These are phyloP conservation scores for Drosophila busckii DNA, from an alignment of 1,140 invertebrate genomes.

Conservation along the genomic window DNA sequence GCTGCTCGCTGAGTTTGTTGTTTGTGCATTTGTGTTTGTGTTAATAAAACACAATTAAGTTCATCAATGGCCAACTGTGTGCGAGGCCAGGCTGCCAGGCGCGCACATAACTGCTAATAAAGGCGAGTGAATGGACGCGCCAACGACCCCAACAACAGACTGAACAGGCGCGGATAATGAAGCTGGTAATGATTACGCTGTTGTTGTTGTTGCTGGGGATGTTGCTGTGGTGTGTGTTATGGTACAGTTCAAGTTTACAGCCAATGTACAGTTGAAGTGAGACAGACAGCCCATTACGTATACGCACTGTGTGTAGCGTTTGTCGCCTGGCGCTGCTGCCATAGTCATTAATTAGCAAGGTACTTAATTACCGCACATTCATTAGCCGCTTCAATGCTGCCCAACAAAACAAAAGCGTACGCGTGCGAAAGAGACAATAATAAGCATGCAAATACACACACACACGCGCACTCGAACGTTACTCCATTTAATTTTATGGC, in stretches of 20 bases:
- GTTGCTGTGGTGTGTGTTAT: slow-evolving; percentile 5
- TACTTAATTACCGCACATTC: slow-evolving; percentile 79
- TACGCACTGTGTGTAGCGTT: slow-evolving; percentile 57
- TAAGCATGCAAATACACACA: slow-evolving; percentile 13
- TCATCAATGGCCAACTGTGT: slow-evolving; percentile 61
- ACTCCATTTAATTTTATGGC: slow-evolving; percentile 48
- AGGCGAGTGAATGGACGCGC: slow-evolving; percentile 62
- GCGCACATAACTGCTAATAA: slow-evolving; percentile 74
- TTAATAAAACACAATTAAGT: slow-evolving; percentile 79
- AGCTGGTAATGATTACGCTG: slow-evolving; percentile 56
- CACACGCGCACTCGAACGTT: slow-evolving; percentile 2
- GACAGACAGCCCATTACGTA: slow-evolving; percentile 42
- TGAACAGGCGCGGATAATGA: slow-evolving; percentile 41
- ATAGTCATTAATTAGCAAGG: slow-evolving; percentile 79
- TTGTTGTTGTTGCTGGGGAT: slow-evolving; percentile 6
- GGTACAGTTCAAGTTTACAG: slow-evolving; percentile 48
- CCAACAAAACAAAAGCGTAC: slow-evolving; percentile 10
- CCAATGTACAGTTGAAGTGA: slow-evolving; percentile 15
- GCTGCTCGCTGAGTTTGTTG: slow-evolving; percentile 29
- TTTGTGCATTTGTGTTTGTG: slow-evolving; percentile 76
- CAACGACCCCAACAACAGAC: slow-evolving; percentile 45
- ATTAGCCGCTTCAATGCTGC: slow-evolving; percentile 74
- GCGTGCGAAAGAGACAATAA: not conserved
- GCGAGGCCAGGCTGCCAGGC: slow-evolving; percentile 14
- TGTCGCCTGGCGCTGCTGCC: slow-evolving; percentile 50